Percentiles rank a stretch among this genome's conserved stretches.
These are phyloP conservation scores for Pipistrellus kuhlii DNA, from an alignment of 2,797 vertebrate genomes.

Conservation along the genomic window DNA sequence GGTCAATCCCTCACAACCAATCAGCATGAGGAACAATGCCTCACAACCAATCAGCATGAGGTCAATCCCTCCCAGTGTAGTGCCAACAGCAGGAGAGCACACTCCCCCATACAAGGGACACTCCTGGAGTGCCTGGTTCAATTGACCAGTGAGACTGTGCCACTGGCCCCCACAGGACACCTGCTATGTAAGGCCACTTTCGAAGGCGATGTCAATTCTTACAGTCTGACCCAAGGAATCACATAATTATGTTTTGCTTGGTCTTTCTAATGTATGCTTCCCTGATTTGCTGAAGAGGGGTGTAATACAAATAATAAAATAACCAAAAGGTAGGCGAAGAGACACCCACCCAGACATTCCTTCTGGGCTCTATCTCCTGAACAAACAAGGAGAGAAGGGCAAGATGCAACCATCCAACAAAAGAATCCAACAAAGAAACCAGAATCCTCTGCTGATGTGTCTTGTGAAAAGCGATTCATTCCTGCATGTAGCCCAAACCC, in stretches of 20 bases:
- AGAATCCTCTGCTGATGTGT: not conserved
- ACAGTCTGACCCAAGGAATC: not conserved
- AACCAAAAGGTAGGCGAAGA: not conserved
- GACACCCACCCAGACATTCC: not conserved
- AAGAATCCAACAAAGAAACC: not conserved
- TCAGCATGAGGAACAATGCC: not conserved
- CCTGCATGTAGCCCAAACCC: not conserved
- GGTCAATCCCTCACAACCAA: not conserved
- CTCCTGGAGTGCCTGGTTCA: not conserved
- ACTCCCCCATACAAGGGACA: not conserved
- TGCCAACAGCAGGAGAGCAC: not conserved
- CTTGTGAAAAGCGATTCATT: too few relatives aligned
- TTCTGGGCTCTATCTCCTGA: not conserved
- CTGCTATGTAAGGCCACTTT: not conserved
- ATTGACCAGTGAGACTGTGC: not conserved
- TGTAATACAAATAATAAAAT: not conserved
- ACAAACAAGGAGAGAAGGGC: not conserved
- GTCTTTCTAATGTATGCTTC: not conserved
- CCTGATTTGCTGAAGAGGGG: not conserved
- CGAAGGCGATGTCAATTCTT: slow-evolving; percentile 63
- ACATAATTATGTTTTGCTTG: slow-evolving; percentile 28
- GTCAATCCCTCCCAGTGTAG: too few relatives aligned
- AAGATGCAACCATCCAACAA: too few relatives aligned
- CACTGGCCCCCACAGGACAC: not conserved
- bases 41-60: not conserved